phyloP scores from a whole-genome alignment of 2,888 invertebrate species.

The Leptarthrus brevirostris region DNA sequence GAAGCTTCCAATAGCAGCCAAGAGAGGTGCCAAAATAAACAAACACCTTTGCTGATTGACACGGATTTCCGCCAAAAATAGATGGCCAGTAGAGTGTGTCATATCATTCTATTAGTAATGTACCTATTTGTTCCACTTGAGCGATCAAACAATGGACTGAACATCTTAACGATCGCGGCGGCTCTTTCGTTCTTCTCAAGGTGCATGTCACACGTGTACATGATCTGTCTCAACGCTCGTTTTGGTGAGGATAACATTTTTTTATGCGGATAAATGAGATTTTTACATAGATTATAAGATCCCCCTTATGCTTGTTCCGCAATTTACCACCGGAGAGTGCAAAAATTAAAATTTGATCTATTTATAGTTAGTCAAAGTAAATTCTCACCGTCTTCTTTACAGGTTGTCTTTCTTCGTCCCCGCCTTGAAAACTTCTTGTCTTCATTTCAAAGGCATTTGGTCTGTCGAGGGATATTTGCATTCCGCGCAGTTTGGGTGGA shows the following conservation, averaged over 20 bases:
- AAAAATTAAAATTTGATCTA: no score
- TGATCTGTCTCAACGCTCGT: background rate
- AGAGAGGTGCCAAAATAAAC: constrained; percentile 8
- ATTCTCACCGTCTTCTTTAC: background rate
- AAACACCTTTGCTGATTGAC: constrained; percentile 37
- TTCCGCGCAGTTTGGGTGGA: constrained; percentile 1
- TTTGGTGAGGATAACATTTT: background rate
- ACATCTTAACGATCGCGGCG: no score
- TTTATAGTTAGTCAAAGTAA: constrained; percentile 9
- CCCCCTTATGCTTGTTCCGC: no score
- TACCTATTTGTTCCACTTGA: background rate
- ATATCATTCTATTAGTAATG: no score
- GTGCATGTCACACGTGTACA: background rate
- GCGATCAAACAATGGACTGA: constrained; percentile 12
- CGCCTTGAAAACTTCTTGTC: constrained; percentile 11
- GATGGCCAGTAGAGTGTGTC: constrained; percentile 10
- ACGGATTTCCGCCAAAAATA: constrained; percentile 33
- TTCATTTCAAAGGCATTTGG: constrained; percentile 16
- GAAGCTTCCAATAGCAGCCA: constrained; percentile 3
- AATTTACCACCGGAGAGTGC: background rate
- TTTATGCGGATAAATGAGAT: no score
- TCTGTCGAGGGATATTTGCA: constrained; percentile 23
- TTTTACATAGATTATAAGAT: no score
- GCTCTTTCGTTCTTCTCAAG: background rate
- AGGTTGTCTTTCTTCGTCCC: background rate